Evolutionary conservation across 2,888 invertebrate genomes (phyloP), one percentile per base, ranked within the genome.

Genomic region (Lycocerus yunnanus): DNA sequence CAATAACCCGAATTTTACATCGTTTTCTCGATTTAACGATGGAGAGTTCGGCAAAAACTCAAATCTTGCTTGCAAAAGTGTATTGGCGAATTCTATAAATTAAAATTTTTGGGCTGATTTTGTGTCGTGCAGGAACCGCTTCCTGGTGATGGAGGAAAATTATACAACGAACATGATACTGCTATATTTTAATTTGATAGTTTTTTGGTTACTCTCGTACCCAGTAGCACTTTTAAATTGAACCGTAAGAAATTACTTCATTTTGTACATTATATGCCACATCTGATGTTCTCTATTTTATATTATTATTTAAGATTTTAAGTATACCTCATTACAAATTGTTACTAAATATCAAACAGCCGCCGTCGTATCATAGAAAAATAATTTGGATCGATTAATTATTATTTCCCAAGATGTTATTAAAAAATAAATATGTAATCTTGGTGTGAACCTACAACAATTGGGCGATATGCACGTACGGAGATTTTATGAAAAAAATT

Each of bases 151-250:
- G 13, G 66, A 11, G 78, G 11, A 15, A 13, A 24, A 4, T 66
- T n/a, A 66, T 68, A 77, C 77, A 79, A 78, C 76, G 73, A 71
- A 69, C 74, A 74, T 78, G 78, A 79, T 79, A 78, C 77, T 76
- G 79, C 78, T 80, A 73, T 76, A 85, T 85, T 85, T 85, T 85
- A 85, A 85, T 85, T 85, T 83, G 85, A 85, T 84, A 83, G 84
- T 85, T 85, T 85, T 84, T 84, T 80, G 76, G 77, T 66, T 72
- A 73, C 75, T 77, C 77, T 68, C 78, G 77, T 84, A 84, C 82
- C 84, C 85, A 84, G 85, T 85, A 85, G 85, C 85, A 84, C 83
- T 84, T 84, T 85, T 84, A 82, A 83, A 85, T 84, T 83, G 84
- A 84, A 85, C 81, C 85, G 84, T 85, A 82, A 84, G 83, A 81